These are phyloP conservation scores for Mus caroli DNA, from an alignment of 2,797 vertebrate species.

Conservation along the genomic window DNA sequence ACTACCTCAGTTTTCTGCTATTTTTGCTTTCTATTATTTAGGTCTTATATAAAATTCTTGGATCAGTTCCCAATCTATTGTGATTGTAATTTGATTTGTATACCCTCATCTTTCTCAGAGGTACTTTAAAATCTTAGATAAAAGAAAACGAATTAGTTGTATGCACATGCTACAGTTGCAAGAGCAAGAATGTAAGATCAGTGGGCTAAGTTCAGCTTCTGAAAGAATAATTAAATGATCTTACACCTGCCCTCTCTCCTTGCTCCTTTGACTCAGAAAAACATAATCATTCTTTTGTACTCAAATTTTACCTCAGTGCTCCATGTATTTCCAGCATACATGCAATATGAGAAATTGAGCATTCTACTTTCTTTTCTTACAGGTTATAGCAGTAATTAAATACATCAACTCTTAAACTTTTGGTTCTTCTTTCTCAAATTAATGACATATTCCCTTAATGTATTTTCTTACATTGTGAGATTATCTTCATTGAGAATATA, in stretches of 20 bases:
- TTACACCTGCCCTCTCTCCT: conserved; percentile 48
- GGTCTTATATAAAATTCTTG: conserved; percentile 77
- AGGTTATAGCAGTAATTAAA: background rate
- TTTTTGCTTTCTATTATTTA: conserved; percentile 83
- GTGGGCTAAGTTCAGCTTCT: conserved; percentile 59
- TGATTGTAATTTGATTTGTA: conserved; percentile 84
- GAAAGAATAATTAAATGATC: conserved; percentile 69
- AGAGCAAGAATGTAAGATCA: conserved; percentile 54
- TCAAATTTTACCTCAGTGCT: background rate
- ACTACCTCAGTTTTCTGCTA: conserved; percentile 73
- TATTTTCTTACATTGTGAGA: conserved; percentile 55
- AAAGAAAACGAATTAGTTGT: conserved; percentile 80
- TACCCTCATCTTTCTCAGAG: conserved; percentile 74
- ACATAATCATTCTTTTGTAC: conserved; percentile 34
- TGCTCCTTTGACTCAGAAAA: conserved; percentile 38
- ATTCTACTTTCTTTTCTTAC: background rate
- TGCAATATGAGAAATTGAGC: background rate
- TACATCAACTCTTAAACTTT: conserved; percentile 22
- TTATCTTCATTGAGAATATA: conserved; percentile 44
- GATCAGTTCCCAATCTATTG: conserved; percentile 80
- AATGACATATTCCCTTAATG: background rate
- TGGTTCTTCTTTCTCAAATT: conserved; percentile 12
- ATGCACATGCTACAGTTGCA: conserved; percentile 35
- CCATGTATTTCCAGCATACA: background rate
- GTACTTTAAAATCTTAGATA: conserved; percentile 82